Evolutionary conservation across 2,888 invertebrate genomes (phyloP).

Genomic region (Spodoptera littoralis): DNA sequence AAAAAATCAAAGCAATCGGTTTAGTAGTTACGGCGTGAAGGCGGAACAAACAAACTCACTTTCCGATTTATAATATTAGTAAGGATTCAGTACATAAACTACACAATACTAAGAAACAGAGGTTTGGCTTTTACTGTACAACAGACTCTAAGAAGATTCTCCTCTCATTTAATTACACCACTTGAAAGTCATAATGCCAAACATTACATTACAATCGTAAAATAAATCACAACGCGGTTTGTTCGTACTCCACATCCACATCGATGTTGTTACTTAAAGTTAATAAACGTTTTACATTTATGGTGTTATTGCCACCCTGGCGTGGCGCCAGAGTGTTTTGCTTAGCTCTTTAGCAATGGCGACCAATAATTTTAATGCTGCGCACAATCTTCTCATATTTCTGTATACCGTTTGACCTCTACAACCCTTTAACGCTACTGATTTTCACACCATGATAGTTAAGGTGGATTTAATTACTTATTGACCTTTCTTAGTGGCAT

Average conservation of each 20-base stretch:
- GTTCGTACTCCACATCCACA: background rate
- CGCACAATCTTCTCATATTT: constrained; percentile 9
- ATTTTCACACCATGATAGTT: constrained; percentile 37
- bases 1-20: no score
- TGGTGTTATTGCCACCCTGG: constrained; percentile 15
- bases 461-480: constrained; percentile 17
- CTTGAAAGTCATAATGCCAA: no score
- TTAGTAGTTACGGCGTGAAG: no score
- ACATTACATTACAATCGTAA: no score
- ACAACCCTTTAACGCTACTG: constrained; percentile 10
- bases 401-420: constrained; percentile 23
- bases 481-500: constrained; percentile 4
- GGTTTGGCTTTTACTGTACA: no score
- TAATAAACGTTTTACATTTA: constrained; percentile 1
- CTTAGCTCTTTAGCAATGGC: background rate
- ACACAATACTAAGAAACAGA: no score
- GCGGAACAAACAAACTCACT: no score
- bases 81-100: no score
- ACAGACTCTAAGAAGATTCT: no score
- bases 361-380: no score
- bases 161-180: no score
- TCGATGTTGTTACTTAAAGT: constrained; percentile 1
- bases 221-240: background rate
- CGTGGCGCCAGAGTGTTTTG: background rate
- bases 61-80: no score